Evolutionary conservation across 2,797 vertebrate species (phyloP), one percentile per base, ranked within the genome.

Genomic region (Paguma larvata): DNA sequence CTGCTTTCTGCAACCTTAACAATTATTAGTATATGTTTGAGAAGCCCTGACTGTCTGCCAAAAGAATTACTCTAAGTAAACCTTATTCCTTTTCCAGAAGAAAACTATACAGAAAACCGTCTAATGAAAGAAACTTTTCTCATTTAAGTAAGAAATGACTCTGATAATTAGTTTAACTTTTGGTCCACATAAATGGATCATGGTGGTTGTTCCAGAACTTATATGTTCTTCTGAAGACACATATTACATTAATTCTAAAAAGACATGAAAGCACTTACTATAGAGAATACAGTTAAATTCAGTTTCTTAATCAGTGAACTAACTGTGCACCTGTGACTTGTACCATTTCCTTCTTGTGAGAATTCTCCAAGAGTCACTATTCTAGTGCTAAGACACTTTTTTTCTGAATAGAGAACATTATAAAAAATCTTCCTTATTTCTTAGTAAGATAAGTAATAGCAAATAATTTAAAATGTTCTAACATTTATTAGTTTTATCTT

Each of bases 161-260:
- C 68, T 59, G 11, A 53, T 97, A 97, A 93, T 98, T 95, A 97
- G 85, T 95, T 96, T 97, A 97, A 92, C 85, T 96, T 94, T 97
- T 90, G 78, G 63, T 89, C 41, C 62, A 94, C 68, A 92, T 95
- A 94, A 96, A 75, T 97, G 95, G 82, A 72, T 96, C 85, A 86
- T 94, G n/a, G 56, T 94, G 27, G 72, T 80, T 95, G 75, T 95
- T 92, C 38, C 41, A 97, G 77, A 95, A 96, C 65, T 84, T 93
- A 83, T 25, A 59, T 92, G 82, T 93, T 88, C 72, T 96, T 97
- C 82, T 97, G 53, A 27, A 97, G 94, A 92, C 89, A 95, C 62
- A 96, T 91, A 41, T 65, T 84, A 77, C 75, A 93, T 96, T 97
- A 95, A 97, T 96, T 95, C 85, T 91, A 91, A 70, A 91, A 85